phyloP scores from a whole-genome alignment of 2,113 vertebrate genomes.

The Sialia sialis region DNA sequence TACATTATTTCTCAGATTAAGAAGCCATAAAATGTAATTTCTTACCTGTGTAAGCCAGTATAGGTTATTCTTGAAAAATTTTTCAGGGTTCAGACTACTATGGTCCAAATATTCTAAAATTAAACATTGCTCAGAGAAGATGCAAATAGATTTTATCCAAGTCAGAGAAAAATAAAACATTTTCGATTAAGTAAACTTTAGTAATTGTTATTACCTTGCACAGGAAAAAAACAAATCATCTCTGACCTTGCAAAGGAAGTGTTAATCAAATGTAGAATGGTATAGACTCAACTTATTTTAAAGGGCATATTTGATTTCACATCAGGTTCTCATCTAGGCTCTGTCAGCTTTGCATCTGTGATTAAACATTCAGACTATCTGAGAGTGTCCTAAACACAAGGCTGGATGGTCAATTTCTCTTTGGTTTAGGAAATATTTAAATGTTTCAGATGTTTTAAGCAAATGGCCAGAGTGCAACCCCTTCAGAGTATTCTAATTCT shows the following conservation, averaged over 20 bases:
- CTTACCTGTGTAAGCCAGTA: not conserved
- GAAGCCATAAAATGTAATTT: not conserved
- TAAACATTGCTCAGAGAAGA: not conserved
- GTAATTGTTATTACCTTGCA: not conserved
- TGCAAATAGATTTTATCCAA: rapidly evolving
- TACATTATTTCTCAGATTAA: not conserved
- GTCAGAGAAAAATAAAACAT: not conserved
- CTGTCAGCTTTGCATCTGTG: not conserved
- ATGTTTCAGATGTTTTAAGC: not conserved
- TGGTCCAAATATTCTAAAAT: not conserved
- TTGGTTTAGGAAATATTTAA: not conserved
- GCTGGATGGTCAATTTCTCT: not conserved
- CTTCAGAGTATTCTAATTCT: not conserved
- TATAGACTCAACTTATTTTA: not conserved
- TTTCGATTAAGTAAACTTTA: not conserved
- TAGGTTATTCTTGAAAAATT: not conserved
- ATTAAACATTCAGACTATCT: not conserved
- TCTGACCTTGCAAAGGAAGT: not conserved
- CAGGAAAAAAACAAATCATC: not conserved
- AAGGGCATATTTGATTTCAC: not conserved
- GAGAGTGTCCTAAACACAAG: not conserved
- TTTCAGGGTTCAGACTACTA: not conserved
- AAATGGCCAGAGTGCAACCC: not conserved
- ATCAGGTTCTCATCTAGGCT: not conserved
- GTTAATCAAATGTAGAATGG: not conserved